Conservation (phyloP, 2,888 invertebrate genomes). For the Choristoneura rosaceana region DNA sequence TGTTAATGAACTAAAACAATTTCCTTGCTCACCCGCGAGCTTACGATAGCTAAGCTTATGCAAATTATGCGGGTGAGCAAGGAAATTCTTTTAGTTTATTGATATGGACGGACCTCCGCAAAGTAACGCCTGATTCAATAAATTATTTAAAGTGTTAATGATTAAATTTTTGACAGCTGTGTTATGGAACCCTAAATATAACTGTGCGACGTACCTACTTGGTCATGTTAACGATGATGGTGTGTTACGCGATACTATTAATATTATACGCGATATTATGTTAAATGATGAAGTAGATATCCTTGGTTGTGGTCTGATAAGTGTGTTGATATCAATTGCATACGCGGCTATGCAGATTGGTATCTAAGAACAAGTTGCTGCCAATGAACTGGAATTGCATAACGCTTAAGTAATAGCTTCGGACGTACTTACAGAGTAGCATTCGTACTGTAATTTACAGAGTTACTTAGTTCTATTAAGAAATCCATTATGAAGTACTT, state of each 20-base stretch:
- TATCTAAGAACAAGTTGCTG: constrained; percentile 39
- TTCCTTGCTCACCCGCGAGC: too few species aligned
- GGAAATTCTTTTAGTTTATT: too few species aligned
- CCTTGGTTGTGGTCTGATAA: constrained; percentile 68
- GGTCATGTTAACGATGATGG: constrained; percentile 49
- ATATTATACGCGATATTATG: constrained; percentile 51
- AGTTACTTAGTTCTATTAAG: constrained; percentile 37
- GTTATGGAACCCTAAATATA: constrained; percentile 9
- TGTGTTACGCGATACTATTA: constrained; percentile 59
- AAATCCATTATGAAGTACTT: constrained; percentile 38
- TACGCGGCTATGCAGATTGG: constrained; percentile 36
- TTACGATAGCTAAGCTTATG: too few species aligned
- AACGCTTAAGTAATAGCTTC: constrained; percentile 29
- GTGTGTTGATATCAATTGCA: constrained; percentile 43
- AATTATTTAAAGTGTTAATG: too few species aligned
- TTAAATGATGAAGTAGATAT: constrained; percentile 64
- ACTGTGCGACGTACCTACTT: constrained; percentile 43
- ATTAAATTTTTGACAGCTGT: too few species aligned
- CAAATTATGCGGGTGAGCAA: too few species aligned
- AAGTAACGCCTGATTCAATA: too few species aligned
- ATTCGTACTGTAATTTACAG: constrained; percentile 34
- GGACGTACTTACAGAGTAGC: constrained; percentile 28
- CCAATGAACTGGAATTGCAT: constrained; percentile 42
- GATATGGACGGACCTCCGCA: too few species aligned
- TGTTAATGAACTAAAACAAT: too few species aligned